Percentiles rank a stretch among this genome's conserved stretches.
phyloP scores from a whole-genome alignment of 1,140 invertebrate genomes.

The Ctenoplectra terminalis region DNA sequence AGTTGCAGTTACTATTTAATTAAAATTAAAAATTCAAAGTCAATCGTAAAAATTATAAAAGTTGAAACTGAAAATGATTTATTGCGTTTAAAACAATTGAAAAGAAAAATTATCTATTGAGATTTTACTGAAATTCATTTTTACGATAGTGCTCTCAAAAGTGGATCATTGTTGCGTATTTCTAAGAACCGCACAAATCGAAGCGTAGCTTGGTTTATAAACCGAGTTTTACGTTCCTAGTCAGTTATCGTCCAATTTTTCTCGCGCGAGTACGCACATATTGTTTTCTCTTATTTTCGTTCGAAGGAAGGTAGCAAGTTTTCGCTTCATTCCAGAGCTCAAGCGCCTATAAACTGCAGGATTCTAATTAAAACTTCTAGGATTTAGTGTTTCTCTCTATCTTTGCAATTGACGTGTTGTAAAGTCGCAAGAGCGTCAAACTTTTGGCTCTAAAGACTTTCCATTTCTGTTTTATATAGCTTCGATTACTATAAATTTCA shows the following conservation, averaged over 20 bases:
- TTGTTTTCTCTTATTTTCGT: neutral
- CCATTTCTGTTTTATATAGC: neutral
- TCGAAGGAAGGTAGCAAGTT: neutral
- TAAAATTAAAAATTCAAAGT: too few relatives aligned
- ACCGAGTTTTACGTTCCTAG: too few relatives aligned
- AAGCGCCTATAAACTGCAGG: neutral
- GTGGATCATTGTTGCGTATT: too few relatives aligned
- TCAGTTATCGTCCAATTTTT: neutral
- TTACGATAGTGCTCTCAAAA: too few relatives aligned
- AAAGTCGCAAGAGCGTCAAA: neutral
- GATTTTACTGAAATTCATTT: too few relatives aligned
- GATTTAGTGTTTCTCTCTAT: conserved; percentile 10
- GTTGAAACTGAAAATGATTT: too few relatives aligned
- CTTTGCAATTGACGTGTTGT: conserved; percentile 5
- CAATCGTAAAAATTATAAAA: too few relatives aligned
- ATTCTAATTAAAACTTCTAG: conserved; percentile 20
- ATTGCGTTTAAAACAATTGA: too few relatives aligned
- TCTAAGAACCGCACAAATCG: too few relatives aligned
- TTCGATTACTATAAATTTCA: neutral
- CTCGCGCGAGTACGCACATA: neutral
- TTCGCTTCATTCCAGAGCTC: neutral
- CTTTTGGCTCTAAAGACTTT: neutral
- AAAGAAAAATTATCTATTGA: too few relatives aligned
- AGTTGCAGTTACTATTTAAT: too few relatives aligned
- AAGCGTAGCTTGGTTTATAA: too few relatives aligned